Percentiles rank a stretch among this genome's conserved stretches.
phyloP scores from a whole-genome alignment of 2,113 vertebrate species.

The Podocnemis expansa region DNA sequence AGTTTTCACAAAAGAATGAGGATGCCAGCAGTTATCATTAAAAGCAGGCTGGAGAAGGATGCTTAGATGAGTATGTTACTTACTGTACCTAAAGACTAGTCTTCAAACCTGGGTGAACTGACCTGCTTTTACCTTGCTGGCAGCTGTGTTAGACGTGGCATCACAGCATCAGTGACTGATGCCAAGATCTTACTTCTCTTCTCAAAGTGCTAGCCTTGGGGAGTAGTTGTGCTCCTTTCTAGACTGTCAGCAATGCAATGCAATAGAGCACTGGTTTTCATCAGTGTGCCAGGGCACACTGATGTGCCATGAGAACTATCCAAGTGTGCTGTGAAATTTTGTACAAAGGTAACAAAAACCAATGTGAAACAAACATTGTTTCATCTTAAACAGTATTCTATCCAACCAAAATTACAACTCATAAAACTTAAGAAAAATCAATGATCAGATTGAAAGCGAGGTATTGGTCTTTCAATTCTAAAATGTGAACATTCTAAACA shows the following conservation, averaged over 20 bases:
- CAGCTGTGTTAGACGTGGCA: neutral
- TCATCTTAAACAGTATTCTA: too few species aligned
- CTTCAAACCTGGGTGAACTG: conserved; percentile 17
- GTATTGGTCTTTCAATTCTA: too few species aligned
- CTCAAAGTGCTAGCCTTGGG: neutral
- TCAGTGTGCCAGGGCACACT: too few species aligned
- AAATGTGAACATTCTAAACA: too few species aligned
- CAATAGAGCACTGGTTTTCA: too few species aligned
- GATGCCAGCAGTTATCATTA: conserved; percentile 64
- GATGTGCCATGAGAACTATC: too few species aligned
- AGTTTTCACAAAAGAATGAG: conserved; percentile 49
- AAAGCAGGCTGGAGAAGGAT: conserved; percentile 47
- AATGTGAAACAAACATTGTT: too few species aligned
- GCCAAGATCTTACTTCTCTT: neutral
- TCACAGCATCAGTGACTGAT: neutral
- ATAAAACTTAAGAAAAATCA: too few species aligned
- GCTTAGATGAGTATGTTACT: conserved; percentile 52
- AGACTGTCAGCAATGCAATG: neutral
- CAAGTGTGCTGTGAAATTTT: too few species aligned
- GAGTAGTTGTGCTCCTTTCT: neutral
- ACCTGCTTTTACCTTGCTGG: conserved; percentile 21
- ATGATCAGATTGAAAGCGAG: too few species aligned
- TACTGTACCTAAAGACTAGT: conserved; percentile 44
- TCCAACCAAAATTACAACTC: too few species aligned
- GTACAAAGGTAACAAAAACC: too few species aligned